These are phyloP conservation scores for Hypothenemus hampei DNA, from an alignment of 1,140 invertebrate species.

Conservation along the genomic window DNA sequence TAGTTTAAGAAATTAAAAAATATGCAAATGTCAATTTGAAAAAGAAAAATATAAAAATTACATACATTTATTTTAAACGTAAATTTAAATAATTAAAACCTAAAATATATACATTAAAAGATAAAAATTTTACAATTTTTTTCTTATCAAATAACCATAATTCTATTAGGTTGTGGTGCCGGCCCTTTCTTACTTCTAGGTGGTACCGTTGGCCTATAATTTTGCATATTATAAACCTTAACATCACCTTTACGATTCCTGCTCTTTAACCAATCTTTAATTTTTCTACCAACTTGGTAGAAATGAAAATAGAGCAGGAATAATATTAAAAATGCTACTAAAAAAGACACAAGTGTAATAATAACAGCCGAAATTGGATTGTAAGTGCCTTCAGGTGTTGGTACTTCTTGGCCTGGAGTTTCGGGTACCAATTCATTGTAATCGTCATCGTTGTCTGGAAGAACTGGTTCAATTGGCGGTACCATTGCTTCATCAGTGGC, in stretches of 20 bases:
- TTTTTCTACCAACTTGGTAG: slow-evolving; percentile 42
- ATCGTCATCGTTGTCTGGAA: slow-evolving; percentile 19
- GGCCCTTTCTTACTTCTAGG: slow-evolving; percentile 28
- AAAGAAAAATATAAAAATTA: no score
- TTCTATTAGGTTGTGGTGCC: not conserved
- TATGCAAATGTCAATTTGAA: no score
- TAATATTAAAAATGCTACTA: slow-evolving; percentile 43
- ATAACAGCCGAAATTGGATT: slow-evolving; percentile 38
- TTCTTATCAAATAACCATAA: slow-evolving; percentile 3
- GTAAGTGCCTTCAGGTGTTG: slow-evolving; percentile 33
- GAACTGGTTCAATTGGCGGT: slow-evolving; percentile 13
- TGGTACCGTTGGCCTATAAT: slow-evolving; percentile 28
- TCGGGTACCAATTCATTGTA: slow-evolving; percentile 19
- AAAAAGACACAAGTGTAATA: slow-evolving; percentile 42
- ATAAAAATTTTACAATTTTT: no score
- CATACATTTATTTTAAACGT: no score
- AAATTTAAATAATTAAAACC: no score
- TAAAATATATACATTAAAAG: no score
- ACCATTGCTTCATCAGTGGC: slow-evolving; percentile 30
- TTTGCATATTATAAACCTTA: slow-evolving; percentile 11
- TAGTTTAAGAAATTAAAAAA: no score
- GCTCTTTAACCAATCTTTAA: slow-evolving; percentile 40
- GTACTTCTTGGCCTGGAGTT: slow-evolving; percentile 4
- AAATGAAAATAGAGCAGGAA: slow-evolving; percentile 45
- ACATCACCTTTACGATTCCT: slow-evolving; percentile 23